Evolutionary conservation across 2,888 invertebrate genomes (phyloP).

Genomic region (Sarcophaga caerulescens): DNA sequence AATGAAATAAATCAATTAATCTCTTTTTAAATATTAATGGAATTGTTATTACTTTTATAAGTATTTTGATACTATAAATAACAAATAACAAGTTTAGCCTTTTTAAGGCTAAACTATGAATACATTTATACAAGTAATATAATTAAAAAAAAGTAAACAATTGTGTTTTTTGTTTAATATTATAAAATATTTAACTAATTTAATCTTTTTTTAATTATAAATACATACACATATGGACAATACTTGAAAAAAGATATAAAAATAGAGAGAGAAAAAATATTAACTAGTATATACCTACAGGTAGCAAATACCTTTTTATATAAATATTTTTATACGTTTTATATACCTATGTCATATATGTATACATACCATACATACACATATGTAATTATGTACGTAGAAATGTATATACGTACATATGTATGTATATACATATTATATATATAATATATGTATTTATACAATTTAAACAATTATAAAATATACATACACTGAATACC

Average conservation of each 20-base stretch:
- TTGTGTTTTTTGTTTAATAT: too few species aligned
- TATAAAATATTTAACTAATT: too few species aligned
- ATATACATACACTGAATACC: too few species aligned
- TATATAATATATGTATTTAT: background rate
- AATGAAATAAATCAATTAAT: background rate
- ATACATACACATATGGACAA: too few species aligned
- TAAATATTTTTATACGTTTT: too few species aligned
- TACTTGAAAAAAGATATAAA: background rate
- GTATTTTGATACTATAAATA: background rate
- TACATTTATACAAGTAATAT: too few species aligned
- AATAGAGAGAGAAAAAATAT: background rate
- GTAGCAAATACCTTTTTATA: too few species aligned
- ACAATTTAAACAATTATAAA: too few species aligned
- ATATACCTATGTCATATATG: background rate
- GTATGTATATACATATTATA: background rate
- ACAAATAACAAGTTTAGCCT: too few species aligned
- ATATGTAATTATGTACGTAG: background rate
- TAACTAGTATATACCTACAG: background rate
- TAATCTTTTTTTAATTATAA: too few species aligned
- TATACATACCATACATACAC: background rate
- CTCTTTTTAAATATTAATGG: background rate
- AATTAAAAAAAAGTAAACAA: too few species aligned
- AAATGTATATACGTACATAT: background rate
- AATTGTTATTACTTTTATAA: constrained; percentile 13
- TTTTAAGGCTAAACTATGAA: too few species aligned